A percentile compares a stretch with the other conserved stretches of the same genome.
Conservation (phyloP, 2,113 vertebrate genomes). For the Acrocephalus arundinaceus region DNA sequence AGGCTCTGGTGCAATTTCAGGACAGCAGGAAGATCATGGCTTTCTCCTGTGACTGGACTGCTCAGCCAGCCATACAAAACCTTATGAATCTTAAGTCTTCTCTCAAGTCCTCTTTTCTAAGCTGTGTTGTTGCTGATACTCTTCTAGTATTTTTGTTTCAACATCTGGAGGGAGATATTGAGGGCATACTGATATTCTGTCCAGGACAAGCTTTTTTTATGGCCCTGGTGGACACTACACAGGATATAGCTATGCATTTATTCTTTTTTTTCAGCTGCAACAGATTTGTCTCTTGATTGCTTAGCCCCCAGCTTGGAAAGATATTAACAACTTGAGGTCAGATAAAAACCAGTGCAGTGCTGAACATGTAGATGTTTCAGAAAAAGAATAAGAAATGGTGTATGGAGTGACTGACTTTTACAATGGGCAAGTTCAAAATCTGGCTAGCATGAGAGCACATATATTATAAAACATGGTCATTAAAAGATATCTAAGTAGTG, state of each 20-base stretch:
- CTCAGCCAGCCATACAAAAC: neutral
- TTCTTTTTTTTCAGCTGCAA: neutral
- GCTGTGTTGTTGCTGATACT: neutral
- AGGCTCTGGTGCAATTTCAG: neutral
- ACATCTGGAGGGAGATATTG: neutral
- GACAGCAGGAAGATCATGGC: neutral
- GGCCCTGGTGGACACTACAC: neutral
- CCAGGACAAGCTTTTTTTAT: neutral
- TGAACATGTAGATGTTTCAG: neutral
- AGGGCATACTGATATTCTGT: neutral
- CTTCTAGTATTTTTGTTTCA: neutral
- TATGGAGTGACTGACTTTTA: neutral
- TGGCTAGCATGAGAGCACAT: accelerated
- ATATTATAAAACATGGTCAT: neutral
- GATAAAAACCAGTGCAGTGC: neutral
- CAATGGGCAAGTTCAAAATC: neutral
- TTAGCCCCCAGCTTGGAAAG: neutral
- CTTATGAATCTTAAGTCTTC: neutral
- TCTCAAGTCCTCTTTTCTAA: neutral
- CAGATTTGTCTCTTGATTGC: neutral
- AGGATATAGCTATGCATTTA: neutral
- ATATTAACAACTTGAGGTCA: neutral
- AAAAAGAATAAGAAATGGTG: neutral
- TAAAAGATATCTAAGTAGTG: neutral
- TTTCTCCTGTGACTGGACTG: neutral